A percentile compares a stretch with the other conserved stretches of the same genome.
phyloP scores from a whole-genome alignment of 2,113 vertebrate genomes.

The Lepidothrix coronata region DNA sequence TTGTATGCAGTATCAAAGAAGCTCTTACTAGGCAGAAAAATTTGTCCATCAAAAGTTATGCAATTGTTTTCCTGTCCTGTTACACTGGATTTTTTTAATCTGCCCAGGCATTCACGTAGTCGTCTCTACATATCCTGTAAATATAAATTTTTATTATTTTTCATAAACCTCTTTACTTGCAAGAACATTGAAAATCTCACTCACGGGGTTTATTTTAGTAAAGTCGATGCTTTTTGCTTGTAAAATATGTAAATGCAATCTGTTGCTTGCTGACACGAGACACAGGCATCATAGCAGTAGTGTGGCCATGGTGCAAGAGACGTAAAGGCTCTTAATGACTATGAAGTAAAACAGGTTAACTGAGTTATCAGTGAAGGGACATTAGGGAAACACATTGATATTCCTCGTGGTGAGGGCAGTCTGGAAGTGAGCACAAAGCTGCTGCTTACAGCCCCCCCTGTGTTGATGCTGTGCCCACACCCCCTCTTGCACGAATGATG shows the following conservation, averaged over 20 bases:
- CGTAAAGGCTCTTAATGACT: not conserved
- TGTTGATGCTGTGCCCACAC: not conserved
- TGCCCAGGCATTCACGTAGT: not conserved
- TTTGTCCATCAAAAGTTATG: not conserved
- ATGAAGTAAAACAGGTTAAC: not conserved
- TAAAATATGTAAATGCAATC: not conserved
- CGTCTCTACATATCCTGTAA: not conserved
- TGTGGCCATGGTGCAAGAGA: not conserved
- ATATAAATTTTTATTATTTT: not conserved
- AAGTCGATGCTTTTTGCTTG: not conserved
- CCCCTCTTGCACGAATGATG: not conserved
- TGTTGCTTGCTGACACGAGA: not conserved
- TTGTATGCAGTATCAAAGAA: not conserved
- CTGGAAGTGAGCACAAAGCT: not conserved
- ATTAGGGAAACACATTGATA: not conserved
- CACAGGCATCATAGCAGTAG: accelerated
- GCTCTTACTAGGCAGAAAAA: not conserved
- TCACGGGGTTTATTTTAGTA: not conserved
- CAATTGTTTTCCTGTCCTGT: not conserved
- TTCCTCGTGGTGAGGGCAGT: not conserved
- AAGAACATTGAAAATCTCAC: not conserved
- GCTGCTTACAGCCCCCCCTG: not conserved
- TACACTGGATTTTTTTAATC: not conserved
- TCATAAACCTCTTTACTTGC: not conserved
- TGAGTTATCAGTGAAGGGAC: not conserved